phyloP scores from a whole-genome alignment of 2,113 vertebrate genomes.

The Gobiocypris rarus region DNA sequence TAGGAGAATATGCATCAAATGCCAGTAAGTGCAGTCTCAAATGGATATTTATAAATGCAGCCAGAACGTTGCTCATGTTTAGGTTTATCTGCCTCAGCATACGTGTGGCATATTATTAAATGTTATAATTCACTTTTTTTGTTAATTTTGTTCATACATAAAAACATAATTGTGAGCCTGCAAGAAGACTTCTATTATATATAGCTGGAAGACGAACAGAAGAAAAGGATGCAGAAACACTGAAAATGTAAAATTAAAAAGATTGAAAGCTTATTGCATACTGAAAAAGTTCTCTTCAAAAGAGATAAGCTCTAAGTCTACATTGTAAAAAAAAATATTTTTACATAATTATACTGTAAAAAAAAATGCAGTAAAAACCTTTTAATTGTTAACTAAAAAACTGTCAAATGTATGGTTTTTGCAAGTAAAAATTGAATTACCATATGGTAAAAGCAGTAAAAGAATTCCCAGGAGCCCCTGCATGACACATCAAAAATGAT shows the following conservation, averaged over 20 bases:
- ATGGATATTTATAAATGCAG: slow-evolving; percentile 17
- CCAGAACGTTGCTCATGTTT: background rate
- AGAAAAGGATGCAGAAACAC: too few species aligned
- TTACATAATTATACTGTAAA: background rate
- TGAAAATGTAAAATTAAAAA: too few species aligned
- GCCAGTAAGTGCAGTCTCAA: slow-evolving; percentile 70
- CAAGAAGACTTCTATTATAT: background rate
- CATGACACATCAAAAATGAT: too few species aligned
- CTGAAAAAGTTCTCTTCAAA: background rate
- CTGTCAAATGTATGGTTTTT: background rate
- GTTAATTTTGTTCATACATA: background rate
- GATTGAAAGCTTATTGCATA: background rate
- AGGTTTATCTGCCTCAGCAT: slow-evolving; percentile 8
- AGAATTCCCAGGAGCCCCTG: too few species aligned
- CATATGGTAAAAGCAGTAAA: background rate
- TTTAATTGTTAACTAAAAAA: too few species aligned
- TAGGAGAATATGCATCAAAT: slow-evolving; percentile 79
- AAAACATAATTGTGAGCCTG: background rate
- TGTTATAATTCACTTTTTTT: slow-evolving; percentile 31
- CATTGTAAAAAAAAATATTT: background rate
- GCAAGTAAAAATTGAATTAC: background rate
- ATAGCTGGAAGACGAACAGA: background rate
- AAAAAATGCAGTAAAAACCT: background rate
- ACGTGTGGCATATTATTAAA: slow-evolving; percentile 22
- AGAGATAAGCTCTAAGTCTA: background rate